Evolutionary conservation across 2,797 vertebrate species (phyloP), one percentile per base, ranked within the genome.

Genomic region (Odontamblyopus lacepedii): DNA sequence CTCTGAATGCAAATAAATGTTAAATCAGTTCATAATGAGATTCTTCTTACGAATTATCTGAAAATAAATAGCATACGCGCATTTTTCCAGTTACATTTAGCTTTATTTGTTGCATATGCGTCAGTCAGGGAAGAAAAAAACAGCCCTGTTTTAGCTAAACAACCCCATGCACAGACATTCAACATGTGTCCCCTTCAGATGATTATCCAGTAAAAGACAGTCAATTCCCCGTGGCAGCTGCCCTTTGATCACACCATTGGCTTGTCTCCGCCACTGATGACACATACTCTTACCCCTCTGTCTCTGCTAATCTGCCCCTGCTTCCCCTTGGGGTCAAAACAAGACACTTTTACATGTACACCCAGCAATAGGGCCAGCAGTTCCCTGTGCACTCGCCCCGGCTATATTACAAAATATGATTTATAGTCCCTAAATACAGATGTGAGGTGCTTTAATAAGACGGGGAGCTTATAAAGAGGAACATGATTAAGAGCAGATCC

Each of bases 401-500:
- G 75, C 79, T 86, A 83, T 84, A 93, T 91, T 90, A 89, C 80
- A 88, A 85, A 85, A 82, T 78, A 79, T 94, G 92, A 93, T 93
- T 93, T 92, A 92, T 91, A 81, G 81, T 78, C 76, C 76, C 76
- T 83, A 84, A 91, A 91, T 86, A 77, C 76, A 82, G 73, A 82
- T 81, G 73, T 88, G 84, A 91, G 87, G 78, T 80, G 72, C 80
- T 87, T 90, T 91, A 92, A 92, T 92, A 90, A 92, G 87, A 88
- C 86, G 88, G 77, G 80, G 78, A 88, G 85, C 87, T 91, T 91
- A 91, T 89, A 78, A 92, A 89, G 87, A 89, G 67, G 78, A 85
- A 90, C 71, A 67, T 80, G 92, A 94, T 93, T 89, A 92, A 91
- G 88, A 92, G 85, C 91, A 92, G 90, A 90, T 84, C 86, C 71